Evolutionary conservation across 2,113 vertebrate genomes (phyloP).

Genomic region (Elephas maximus): DNA sequence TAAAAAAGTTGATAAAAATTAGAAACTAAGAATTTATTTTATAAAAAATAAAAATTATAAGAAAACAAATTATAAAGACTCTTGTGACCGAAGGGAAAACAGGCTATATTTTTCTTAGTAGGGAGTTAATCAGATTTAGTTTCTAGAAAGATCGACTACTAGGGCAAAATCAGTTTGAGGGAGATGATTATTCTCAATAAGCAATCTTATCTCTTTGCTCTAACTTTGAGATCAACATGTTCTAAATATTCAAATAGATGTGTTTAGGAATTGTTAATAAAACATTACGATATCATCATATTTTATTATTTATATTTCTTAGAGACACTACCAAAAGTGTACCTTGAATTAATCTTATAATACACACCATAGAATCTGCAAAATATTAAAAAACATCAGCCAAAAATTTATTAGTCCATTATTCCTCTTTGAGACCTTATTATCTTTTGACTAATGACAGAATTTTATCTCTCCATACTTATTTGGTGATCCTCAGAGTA

Average conservation of each 20-base stretch:
- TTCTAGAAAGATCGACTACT: neutral
- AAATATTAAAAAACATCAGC: neutral
- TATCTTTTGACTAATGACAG: neutral
- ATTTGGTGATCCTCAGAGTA: neutral
- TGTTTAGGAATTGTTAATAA: neutral
- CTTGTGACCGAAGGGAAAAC: neutral
- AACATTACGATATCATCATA: neutral
- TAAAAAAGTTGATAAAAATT: neutral
- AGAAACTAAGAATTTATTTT: neutral
- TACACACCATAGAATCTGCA: neutral
- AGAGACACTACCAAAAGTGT: neutral
- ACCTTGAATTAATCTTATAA: neutral
- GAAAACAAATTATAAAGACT: neutral
- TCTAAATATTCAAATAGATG: neutral
- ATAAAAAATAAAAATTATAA: neutral
- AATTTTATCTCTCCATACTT: neutral
- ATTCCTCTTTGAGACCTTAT: neutral
- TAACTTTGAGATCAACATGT: neutral
- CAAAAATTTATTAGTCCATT: neutral
- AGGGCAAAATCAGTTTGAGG: neutral
- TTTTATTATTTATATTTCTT: neutral
- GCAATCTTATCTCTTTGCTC: neutral
- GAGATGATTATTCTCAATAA: neutral
- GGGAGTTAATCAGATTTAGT: neutral
- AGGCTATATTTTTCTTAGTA: neutral